These are phyloP conservation scores for Fratercula arctica DNA, from an alignment of 2,797 vertebrate genomes.

Conservation along the genomic window DNA sequence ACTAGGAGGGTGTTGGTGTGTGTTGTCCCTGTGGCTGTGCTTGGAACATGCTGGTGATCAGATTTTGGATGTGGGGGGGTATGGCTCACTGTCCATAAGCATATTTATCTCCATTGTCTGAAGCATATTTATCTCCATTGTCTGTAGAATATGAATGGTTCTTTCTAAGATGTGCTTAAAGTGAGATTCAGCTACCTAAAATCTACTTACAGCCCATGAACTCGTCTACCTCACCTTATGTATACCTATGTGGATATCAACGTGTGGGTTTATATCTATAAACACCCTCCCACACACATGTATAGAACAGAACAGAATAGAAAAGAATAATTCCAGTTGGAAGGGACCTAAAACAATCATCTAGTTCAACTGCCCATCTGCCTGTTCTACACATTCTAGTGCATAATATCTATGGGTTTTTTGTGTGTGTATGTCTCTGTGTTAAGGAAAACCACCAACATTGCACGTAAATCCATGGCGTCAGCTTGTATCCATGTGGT, in stretches of 20 bases:
- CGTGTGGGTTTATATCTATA: background rate
- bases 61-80: background rate
- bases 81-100: background rate
- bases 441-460: background rate
- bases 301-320: too few species aligned
- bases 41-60: background rate
- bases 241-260: background rate
- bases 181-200: background rate
- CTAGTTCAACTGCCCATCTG: background rate
- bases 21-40: background rate
- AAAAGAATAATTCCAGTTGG: background rate
- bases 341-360: accelerated
- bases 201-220: background rate
- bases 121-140: background rate
- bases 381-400: background rate
- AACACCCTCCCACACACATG: accelerated
- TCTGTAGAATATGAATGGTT: background rate
- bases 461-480: accelerated
- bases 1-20: background rate
- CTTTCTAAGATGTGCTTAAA: background rate
- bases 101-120: background rate
- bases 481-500: background rate
- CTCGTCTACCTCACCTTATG: background rate
- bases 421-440: background rate
- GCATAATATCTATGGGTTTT: background rate